Evolutionary conservation across 2,888 invertebrate species (phyloP).

Genomic region (Poecilobothrus nobilitatus): DNA sequence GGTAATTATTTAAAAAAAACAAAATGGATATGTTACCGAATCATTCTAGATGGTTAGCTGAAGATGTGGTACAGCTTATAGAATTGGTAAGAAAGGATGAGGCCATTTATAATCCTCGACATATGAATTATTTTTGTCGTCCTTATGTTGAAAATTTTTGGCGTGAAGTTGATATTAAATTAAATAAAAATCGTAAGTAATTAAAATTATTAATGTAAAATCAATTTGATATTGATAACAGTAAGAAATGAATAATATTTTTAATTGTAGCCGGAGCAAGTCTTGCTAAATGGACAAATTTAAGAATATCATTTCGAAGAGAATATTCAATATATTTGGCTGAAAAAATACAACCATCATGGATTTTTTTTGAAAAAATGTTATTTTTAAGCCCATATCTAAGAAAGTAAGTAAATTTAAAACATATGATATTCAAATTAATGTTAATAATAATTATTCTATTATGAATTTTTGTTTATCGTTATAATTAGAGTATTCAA

Average conservation of each 20-base stretch:
- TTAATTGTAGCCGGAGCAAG: conserved; percentile 34
- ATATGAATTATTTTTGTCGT: conserved; percentile 41
- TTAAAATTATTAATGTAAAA: conserved; percentile 7
- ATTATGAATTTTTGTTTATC: too few relatives aligned
- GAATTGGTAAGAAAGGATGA: conserved; percentile 40
- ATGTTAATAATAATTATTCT: too few relatives aligned
- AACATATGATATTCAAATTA: too few relatives aligned
- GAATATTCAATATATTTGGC: conserved; percentile 39
- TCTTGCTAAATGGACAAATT: conserved; percentile 40
- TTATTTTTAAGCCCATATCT: conserved; percentile 39
- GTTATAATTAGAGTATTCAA: neutral
- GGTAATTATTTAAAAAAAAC: neutral
- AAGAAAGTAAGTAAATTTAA: conserved; percentile 33
- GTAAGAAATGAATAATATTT: conserved; percentile 8
- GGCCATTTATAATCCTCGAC: conserved; percentile 40
- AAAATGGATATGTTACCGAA: conserved; percentile 8
- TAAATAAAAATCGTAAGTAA: conserved; percentile 37
- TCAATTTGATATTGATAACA: neutral
- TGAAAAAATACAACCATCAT: conserved; percentile 38
- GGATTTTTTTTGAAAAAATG: conserved; percentile 42
- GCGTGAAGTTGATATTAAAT: conserved; percentile 38
- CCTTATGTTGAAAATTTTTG: conserved; percentile 42
- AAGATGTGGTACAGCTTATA: conserved; percentile 28
- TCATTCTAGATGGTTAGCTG: conserved; percentile 15
- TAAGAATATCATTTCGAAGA: conserved; percentile 40